These are phyloP conservation scores for Malurus cyaneus DNA, from an alignment of 2,113 vertebrate genomes.

Conservation along the genomic window DNA sequence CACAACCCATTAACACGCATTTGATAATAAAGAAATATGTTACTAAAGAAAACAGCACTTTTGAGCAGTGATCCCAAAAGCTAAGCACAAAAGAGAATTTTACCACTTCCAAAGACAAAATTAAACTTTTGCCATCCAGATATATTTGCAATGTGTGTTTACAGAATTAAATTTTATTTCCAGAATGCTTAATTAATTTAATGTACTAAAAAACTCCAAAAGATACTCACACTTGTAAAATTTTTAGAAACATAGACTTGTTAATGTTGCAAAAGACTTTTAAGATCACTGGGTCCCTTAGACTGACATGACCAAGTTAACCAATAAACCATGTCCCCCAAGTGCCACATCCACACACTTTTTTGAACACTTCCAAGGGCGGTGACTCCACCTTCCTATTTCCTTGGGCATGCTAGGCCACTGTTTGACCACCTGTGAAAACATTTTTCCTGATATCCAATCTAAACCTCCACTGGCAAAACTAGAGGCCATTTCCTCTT, in stretches of 20 bases:
- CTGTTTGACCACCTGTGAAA: neutral
- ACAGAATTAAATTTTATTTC: neutral
- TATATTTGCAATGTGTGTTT: neutral
- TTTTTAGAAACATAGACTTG: neutral
- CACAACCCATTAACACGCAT: neutral
- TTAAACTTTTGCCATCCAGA: neutral
- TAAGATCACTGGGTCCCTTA: neutral
- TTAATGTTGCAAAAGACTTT: neutral
- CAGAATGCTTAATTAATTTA: neutral
- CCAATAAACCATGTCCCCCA: neutral
- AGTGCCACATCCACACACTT: neutral
- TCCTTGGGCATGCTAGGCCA: neutral
- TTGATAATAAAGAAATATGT: neutral
- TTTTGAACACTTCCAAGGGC: neutral
- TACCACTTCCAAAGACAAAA: neutral
- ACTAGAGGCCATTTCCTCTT: neutral
- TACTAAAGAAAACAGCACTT: neutral
- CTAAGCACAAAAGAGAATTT: neutral
- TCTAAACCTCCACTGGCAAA: neutral
- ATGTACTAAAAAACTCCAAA: neutral
- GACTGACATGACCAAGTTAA: neutral
- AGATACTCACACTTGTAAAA: accelerated
- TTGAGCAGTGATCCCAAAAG: neutral
- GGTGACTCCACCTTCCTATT: neutral
- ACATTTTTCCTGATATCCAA: neutral